A percentile compares a stretch with the other conserved stretches of the same genome.
Conservation (phyloP, 2,888 invertebrate species). For the Cetonia aurata region DNA sequence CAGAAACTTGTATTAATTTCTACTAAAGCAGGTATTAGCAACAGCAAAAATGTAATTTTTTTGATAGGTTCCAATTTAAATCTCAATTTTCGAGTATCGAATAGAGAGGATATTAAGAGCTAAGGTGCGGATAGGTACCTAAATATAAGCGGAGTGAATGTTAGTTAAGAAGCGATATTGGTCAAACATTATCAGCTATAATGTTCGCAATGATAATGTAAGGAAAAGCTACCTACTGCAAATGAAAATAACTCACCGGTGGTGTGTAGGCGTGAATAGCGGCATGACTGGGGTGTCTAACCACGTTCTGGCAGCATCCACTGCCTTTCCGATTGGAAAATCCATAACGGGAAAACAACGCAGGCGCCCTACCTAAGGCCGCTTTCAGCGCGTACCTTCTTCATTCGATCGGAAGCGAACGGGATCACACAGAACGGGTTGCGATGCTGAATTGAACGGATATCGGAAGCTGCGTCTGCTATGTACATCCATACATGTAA, state of each 20-base stretch:
- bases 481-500: not conserved
- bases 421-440: slow-evolving; percentile 11
- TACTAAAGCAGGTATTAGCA: too few species aligned
- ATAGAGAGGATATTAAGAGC: too few species aligned
- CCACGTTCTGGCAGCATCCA: slow-evolving; percentile 53
- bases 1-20: too few species aligned
- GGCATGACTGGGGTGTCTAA: slow-evolving; percentile 51
- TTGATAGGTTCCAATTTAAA: too few species aligned
- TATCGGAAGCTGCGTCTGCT: slow-evolving; percentile 3
- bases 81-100: too few species aligned
- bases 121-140: too few species aligned
- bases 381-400: slow-evolving; percentile 24
- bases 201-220: slow-evolving; percentile 10
- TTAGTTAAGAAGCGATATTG: too few species aligned
- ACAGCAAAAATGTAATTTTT: too few species aligned
- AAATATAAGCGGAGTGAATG: too few species aligned
- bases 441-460: slow-evolving; percentile 15
- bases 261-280: slow-evolving; percentile 47
- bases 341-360: slow-evolving; percentile 52
- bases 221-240: slow-evolving; percentile 16
- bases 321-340: slow-evolving; percentile 53
- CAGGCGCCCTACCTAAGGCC: slow-evolving; percentile 46
- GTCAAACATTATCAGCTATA: too few species aligned
- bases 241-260: slow-evolving; percentile 50
- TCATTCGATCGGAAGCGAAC: slow-evolving; percentile 23